Conservation (phyloP, 2,888 invertebrate species). For the Campoplex capitator region DNA sequence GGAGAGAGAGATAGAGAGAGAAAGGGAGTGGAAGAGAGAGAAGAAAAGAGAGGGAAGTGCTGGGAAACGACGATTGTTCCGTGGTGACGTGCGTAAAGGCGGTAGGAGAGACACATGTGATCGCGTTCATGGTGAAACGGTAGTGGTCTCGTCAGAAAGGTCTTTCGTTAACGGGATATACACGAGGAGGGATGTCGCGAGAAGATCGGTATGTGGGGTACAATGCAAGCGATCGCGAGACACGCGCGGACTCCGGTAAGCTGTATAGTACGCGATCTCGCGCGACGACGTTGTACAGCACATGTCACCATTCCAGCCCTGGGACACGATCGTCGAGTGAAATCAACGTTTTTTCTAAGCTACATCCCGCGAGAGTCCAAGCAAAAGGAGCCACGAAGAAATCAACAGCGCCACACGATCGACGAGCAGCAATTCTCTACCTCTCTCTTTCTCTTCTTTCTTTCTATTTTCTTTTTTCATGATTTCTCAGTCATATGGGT, state of each 20-base stretch:
- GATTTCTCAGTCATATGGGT: constrained; percentile 38
- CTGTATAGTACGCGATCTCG: constrained; percentile 62
- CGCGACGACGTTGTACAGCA: constrained; percentile 73
- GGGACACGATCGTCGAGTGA: constrained; percentile 75
- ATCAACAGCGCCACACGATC: constrained; percentile 48
- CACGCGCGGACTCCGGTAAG: constrained; percentile 63
- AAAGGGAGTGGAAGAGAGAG: too few species aligned
- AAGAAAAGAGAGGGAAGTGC: constrained; percentile 27
- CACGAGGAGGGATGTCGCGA: constrained; percentile 54
- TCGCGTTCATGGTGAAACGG: constrained; percentile 59
- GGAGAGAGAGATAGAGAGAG: neutral
- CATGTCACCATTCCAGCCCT: constrained; percentile 80
- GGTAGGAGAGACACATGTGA: constrained; percentile 48
- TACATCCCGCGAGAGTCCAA: constrained; percentile 37
- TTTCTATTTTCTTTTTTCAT: constrained; percentile 22
- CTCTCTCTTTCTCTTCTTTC: constrained; percentile 18
- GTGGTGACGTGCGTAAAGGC: constrained; percentile 46
- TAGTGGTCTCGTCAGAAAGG: constrained; percentile 56
- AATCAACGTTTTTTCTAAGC: constrained; percentile 80
- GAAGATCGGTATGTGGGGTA: constrained; percentile 73
- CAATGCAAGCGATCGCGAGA: constrained; percentile 73
- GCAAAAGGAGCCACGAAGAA: constrained; percentile 54
- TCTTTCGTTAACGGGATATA: constrained; percentile 71
- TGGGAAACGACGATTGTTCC: constrained; percentile 54
- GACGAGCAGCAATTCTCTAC: constrained; percentile 29